Evolutionary conservation across 2,113 vertebrate species (phyloP).

Genomic region (Xyliphius kryptos): DNA sequence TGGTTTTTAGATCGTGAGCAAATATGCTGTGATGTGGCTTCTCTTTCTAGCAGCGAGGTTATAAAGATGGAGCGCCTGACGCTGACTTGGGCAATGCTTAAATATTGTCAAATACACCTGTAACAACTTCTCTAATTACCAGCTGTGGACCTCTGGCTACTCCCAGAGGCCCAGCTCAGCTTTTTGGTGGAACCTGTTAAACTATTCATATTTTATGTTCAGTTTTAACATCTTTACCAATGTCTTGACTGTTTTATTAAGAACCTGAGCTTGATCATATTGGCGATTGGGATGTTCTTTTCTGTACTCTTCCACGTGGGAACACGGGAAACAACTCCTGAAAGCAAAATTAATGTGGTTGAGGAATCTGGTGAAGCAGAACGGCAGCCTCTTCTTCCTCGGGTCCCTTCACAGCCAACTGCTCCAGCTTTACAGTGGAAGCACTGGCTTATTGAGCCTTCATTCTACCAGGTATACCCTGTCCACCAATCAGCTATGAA

Average conservation of each 20-base stretch:
- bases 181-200: too few relatives aligned
- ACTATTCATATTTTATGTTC: background rate
- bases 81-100: too few relatives aligned
- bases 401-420: background rate
- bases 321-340: slow-evolving; percentile 62
- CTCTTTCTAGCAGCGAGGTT: too few relatives aligned
- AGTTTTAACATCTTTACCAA: background rate
- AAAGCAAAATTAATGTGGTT: rapidly evolving
- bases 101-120: too few relatives aligned
- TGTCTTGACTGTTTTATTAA: slow-evolving; percentile 40
- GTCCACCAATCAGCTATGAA: background rate
- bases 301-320: slow-evolving; percentile 86
- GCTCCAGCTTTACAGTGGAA: slow-evolving; percentile 69
- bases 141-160: too few relatives aligned
- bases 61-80: too few relatives aligned
- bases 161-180: too few relatives aligned
- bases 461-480: slow-evolving; percentile 83
- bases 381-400: slow-evolving; percentile 49
- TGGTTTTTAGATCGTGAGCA: too few relatives aligned
- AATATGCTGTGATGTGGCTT: too few relatives aligned
- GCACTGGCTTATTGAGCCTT: slow-evolving; percentile 81
- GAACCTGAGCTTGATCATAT: slow-evolving; percentile 77
- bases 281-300: slow-evolving; percentile 72
- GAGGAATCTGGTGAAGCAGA: slow-evolving; percentile 53
- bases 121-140: too few relatives aligned